These are phyloP conservation scores for Pardalotus punctatus DNA, from an alignment of 2,113 vertebrate genomes.

Conservation along the genomic window DNA sequence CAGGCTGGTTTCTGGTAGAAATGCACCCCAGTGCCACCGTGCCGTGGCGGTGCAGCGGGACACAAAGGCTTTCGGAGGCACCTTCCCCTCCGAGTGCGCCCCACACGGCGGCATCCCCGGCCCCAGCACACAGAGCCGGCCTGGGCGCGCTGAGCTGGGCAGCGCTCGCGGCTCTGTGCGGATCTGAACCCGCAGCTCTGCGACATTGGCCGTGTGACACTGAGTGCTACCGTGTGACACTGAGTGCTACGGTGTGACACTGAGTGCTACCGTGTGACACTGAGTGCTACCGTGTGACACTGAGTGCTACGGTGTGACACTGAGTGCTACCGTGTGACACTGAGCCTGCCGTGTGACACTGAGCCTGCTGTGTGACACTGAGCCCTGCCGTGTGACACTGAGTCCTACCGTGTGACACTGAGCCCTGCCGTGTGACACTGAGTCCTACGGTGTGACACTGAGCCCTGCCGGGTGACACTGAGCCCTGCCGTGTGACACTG, in stretches of 20 bases:
- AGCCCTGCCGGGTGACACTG: rapidly evolving
- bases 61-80: not conserved
- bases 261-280: rapidly evolving
- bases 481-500: rapidly evolving
- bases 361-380: rapidly evolving
- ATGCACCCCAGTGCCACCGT: rapidly evolving
- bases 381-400: rapidly evolving
- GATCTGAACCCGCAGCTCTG: not conserved
- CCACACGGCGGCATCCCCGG: not conserved
- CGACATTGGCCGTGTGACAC: rapidly evolving
- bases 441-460: too few relatives aligned
- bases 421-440: rapidly evolving
- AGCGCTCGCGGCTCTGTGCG: not conserved
- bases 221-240: rapidly evolving
- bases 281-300: too few relatives aligned
- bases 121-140: rapidly evolving
- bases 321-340: rapidly evolving
- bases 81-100: not conserved
- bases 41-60: not conserved
- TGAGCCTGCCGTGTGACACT: too few relatives aligned
- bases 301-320: rapidly evolving
- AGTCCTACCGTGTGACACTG: rapidly evolving
- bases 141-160: not conserved
- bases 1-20: not conserved
- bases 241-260: rapidly evolving